Conservation (phyloP, 2,797 vertebrate species). For the Gallinago nigripennis region DNA sequence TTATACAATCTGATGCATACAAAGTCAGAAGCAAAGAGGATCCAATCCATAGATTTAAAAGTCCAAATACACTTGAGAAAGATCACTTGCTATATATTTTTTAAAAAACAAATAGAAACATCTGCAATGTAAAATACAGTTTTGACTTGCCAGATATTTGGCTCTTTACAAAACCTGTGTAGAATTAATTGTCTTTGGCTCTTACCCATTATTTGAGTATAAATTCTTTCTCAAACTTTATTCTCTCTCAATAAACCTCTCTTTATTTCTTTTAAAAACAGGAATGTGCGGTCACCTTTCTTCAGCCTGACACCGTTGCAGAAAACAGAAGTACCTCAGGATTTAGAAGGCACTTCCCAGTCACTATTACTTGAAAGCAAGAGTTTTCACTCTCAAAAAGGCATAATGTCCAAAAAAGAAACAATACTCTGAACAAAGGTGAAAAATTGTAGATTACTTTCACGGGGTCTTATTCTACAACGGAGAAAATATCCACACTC, state of each 20-base stretch:
- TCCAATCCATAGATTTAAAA: not conserved
- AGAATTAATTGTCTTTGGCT: not conserved
- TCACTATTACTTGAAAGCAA: slow-evolving; percentile 68
- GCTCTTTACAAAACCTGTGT: not conserved
- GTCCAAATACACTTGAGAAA: not conserved
- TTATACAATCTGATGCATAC: not conserved
- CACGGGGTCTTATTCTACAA: slow-evolving; percentile 59
- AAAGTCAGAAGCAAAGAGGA: not conserved
- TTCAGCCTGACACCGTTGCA: slow-evolving; percentile 22
- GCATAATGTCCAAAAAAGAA: slow-evolving; percentile 42
- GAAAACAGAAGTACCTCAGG: slow-evolving; percentile 51
- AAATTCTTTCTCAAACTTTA: slow-evolving; percentile 4
- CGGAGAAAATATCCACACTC: slow-evolving; percentile 58
- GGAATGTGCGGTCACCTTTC: not conserved
- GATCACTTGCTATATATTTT: not conserved
- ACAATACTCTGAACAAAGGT: slow-evolving; percentile 64
- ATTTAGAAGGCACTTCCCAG: slow-evolving; percentile 64
- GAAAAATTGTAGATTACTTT: slow-evolving; percentile 66
- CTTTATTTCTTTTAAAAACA: not conserved
- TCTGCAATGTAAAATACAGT: not conserved
- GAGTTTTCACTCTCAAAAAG: slow-evolving; percentile 50
- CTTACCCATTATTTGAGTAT: not conserved
- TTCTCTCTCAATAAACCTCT: slow-evolving; percentile 8
- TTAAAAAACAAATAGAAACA: not conserved
- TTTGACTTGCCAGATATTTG: not conserved